phyloP scores from a whole-genome alignment of 2,113 vertebrate genomes.

The Phoxinus phoxinus region DNA sequence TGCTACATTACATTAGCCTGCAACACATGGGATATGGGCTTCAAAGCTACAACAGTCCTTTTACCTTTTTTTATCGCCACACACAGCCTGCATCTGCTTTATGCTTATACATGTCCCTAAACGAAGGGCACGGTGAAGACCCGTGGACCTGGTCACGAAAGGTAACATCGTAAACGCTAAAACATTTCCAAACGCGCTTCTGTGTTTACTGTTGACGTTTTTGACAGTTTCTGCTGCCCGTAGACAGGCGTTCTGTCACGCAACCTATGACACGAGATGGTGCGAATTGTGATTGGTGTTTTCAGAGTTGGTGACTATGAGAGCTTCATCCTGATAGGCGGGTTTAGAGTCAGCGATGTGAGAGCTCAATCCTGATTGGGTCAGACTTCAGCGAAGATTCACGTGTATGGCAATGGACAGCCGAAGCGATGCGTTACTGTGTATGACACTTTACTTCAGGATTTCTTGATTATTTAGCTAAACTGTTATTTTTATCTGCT shows the following conservation, averaged over 20 bases:
- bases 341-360: background rate
- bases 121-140: constrained; percentile 57
- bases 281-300: constrained; percentile 66
- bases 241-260: constrained; percentile 61
- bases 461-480: background rate
- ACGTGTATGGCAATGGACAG: background rate
- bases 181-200: background rate
- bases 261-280: constrained; percentile 66
- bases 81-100: constrained; percentile 19
- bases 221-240: constrained; percentile 61
- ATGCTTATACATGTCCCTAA: constrained; percentile 51
- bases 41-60: background rate
- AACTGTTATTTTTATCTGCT: background rate
- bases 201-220: constrained; percentile 32
- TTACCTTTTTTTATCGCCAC: constrained; percentile 69
- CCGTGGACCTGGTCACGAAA: constrained; percentile 53
- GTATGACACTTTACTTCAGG: background rate
- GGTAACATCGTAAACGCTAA: constrained; percentile 63
- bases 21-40: background rate
- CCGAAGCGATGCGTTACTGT: background rate
- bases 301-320: background rate
- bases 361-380: constrained; percentile 22
- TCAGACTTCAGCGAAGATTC: background rate
- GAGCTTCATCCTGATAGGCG: constrained; percentile 64
- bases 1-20: background rate